Evolutionary conservation across 2,888 invertebrate species (phyloP).

Genomic region (Galeopsomyia nigrocyanea): DNA sequence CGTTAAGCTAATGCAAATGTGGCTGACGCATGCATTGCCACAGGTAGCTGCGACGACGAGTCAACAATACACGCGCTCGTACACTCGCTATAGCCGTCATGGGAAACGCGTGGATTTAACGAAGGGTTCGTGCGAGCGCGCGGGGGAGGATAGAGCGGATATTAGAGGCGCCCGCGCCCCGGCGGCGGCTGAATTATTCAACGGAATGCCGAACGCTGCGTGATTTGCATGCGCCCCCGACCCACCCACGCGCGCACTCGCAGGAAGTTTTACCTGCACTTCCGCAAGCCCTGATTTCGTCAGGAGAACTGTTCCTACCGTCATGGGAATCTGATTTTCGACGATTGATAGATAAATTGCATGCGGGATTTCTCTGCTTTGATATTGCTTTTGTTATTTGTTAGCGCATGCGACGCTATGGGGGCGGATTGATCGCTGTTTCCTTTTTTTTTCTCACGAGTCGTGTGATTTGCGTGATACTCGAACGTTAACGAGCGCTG

Average conservation of each 20-base stretch:
- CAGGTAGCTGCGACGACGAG: too few species aligned
- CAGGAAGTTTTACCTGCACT: constrained; percentile 27
- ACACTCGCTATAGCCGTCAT: constrained; percentile 30
- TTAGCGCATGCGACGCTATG: neutral
- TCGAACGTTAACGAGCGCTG: too few species aligned
- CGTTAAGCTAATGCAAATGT: constrained; percentile 17
- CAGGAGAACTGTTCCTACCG: neutral
- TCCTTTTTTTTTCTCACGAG: too few species aligned
- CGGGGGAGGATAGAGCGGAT: constrained; percentile 51
- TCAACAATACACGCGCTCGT: too few species aligned
- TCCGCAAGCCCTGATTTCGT: constrained; percentile 10
- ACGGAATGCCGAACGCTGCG: constrained; percentile 48
- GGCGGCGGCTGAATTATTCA: constrained; percentile 57
- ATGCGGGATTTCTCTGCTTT: neutral
- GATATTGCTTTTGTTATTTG: neutral
- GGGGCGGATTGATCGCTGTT: neutral
- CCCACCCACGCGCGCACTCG: constrained; percentile 1
- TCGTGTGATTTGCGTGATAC: too few species aligned
- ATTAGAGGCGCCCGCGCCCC: constrained; percentile 51
- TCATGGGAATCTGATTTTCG: constrained; percentile 40
- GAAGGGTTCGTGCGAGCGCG: constrained; percentile 11
- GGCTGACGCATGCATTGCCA: neutral
- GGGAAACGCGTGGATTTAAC: constrained; percentile 49
- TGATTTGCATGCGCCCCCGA: constrained; percentile 38
- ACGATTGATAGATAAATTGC: constrained; percentile 2